These are phyloP conservation scores for Brachycybe producta DNA, from an alignment of 2,888 invertebrate genomes.

Conservation along the genomic window DNA sequence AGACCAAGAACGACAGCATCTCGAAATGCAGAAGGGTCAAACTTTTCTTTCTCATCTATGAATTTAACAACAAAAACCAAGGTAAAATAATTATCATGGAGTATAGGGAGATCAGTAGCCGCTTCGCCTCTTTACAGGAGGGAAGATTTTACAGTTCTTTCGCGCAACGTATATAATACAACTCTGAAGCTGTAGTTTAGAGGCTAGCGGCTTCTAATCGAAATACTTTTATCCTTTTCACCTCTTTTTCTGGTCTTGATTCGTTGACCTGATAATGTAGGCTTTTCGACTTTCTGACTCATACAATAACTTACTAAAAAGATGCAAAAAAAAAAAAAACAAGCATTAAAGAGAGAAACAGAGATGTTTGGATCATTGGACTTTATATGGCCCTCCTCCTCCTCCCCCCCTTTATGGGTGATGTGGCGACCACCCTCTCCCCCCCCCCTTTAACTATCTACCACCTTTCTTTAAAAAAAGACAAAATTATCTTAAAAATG, in stretches of 20 bases:
- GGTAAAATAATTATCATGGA: not conserved
- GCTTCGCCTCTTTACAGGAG: not conserved
- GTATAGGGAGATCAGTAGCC: not conserved
- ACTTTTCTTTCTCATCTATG: constrained; percentile 98
- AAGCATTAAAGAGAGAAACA: too few species aligned
- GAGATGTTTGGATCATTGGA: too few species aligned
- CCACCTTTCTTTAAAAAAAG: too few species aligned
- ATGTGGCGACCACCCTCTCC: too few species aligned
- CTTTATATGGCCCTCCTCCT: too few species aligned
- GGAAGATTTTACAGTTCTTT: not conserved
- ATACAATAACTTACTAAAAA: constrained; percentile 57
- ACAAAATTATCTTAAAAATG: too few species aligned
- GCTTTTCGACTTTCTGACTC: constrained; percentile 99
- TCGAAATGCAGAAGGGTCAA: constrained; percentile 96
- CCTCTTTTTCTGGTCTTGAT: constrained; percentile 99
- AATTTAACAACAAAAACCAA: constrained; percentile 21
- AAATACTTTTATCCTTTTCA: too few species aligned
- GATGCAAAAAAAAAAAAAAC: constrained; percentile 9
- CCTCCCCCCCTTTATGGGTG: too few species aligned
- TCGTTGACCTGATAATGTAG: constrained; percentile 99
- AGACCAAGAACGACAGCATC: constrained; percentile 91
- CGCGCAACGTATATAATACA: constrained; percentile 6
- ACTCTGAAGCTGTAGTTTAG: not conserved
- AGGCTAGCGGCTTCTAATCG: constrained; percentile 3
- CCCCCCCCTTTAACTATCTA: too few species aligned